Base-by-base conservation (phyloP, 2,888 invertebrate species). In the Leucophora obtusa region DNA sequence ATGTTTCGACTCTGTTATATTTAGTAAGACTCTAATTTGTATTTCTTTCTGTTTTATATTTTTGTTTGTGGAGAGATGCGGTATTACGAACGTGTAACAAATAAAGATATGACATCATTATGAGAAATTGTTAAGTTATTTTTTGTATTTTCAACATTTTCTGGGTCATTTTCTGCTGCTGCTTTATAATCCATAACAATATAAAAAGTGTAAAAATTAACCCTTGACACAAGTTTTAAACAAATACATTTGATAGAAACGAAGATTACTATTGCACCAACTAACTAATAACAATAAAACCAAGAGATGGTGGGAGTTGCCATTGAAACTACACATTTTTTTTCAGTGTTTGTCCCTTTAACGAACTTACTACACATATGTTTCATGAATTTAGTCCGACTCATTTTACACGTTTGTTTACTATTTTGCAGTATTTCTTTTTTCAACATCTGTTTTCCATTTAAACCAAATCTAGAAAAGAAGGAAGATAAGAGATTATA, bases 91-190 rank as follows among this genome's bases (percentile, higher is more conserved):
- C 62, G 38, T 75, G 59, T 65, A 79, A 71, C 33, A 62, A 79
- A 75, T 56, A 70, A 35, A 76, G 50, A 43, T 53, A 81, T 81
- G 80, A 81, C 77, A 77, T 81, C 80, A 81, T 81, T 54, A 9
- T 70, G 53, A 65, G 72, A 69, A 59, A 50, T 24, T 72, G 47
- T 17, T 51, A 28, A 59, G 1, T 18, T 43, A 14, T 9, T 28
- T 3, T 69, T 21, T 28, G 6, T 28, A 7, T 28, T 18, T 62
- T 15, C 15, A 15, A 14, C 8, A 51, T 47, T 59, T 43, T 59
- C 18, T 43, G 35, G 14, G 9, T 35, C 58, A 56, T 15, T 11
- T 15, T 11, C 28, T 28, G 47, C 18, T 65, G 62, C 47, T 28
- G 8, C 11, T 50, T 15, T 47, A 4, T 15, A 58, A 11, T 51